A percentile compares a stretch with the other conserved stretches of the same genome.
Conservation (phyloP, 2,888 invertebrate species). For the Folsomia candida region DNA sequence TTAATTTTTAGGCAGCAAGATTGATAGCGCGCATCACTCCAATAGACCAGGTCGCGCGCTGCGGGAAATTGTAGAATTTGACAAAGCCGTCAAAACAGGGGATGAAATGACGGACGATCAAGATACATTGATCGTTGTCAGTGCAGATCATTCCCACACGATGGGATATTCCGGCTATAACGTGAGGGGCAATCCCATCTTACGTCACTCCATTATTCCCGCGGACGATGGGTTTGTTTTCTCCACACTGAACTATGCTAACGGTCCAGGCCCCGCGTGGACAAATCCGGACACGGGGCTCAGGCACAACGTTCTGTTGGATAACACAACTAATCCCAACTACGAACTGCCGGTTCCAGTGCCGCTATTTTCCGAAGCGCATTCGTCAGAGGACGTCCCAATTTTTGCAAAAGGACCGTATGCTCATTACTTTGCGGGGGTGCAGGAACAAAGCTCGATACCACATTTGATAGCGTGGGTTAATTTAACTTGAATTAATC, state of each 20-base stretch:
- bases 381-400: constrained; percentile 78
- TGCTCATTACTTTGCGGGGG: neutral
- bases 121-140: constrained; percentile 74
- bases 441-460: neutral
- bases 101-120: constrained; percentile 59
- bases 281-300: constrained; percentile 54
- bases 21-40: constrained; percentile 75
- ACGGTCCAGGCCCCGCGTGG: constrained; percentile 63
- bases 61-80: constrained; percentile 74
- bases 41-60: constrained; percentile 66
- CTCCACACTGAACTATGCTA: constrained; percentile 74
- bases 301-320: constrained; percentile 59
- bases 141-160: constrained; percentile 75
- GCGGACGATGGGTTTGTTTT: constrained; percentile 62
- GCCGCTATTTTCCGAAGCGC: constrained; percentile 59
- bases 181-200: neutral
- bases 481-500: too few relatives aligned
- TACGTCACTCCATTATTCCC: constrained; percentile 49
- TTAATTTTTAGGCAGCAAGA: constrained; percentile 55
- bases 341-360: constrained; percentile 22
- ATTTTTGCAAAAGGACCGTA: neutral
- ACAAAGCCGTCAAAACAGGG: constrained; percentile 66
- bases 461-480: neutral
- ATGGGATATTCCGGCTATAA: constrained; percentile 55
- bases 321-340: constrained; percentile 51